phyloP scores from a whole-genome alignment of 1,140 invertebrate species.

The Drosophila sp. region DNA sequence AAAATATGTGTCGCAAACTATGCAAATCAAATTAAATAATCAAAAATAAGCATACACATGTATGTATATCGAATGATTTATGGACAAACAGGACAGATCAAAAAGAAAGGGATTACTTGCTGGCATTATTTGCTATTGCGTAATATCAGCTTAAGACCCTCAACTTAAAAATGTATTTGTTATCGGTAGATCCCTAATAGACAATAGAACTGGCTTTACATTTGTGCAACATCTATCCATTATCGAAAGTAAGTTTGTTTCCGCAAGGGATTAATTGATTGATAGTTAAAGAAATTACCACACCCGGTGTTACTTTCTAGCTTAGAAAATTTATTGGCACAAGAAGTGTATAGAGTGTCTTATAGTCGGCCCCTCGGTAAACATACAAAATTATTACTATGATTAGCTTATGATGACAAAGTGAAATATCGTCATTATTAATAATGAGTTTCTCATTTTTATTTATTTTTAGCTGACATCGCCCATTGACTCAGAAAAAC shows the following conservation, averaged over 20 bases:
- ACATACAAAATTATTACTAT: background rate
- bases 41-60: background rate
- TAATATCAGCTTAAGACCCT: background rate
- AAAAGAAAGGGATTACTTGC: background rate
- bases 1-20: background rate
- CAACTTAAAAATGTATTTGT: too few relatives aligned
- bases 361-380: background rate
- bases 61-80: background rate
- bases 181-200: too few relatives aligned
- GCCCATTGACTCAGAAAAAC: constrained; percentile 83
- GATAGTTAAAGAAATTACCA: too few relatives aligned
- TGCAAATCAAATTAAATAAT: constrained; percentile 9
- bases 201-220: too few relatives aligned
- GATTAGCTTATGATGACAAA: background rate
- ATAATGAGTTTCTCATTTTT: constrained; percentile 8
- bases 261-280: too few relatives aligned
- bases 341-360: background rate
- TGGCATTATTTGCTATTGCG: background rate
- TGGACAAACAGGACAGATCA: background rate
- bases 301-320: too few relatives aligned
- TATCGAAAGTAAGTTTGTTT: too few relatives aligned
- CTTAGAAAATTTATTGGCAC: too few relatives aligned
- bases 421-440: background rate
- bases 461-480: constrained; percentile 45
- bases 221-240: too few relatives aligned